Percentiles rank a stretch among this genome's conserved stretches.
phyloP scores from a whole-genome alignment of 2,113 vertebrate genomes.

The Dipodomys spectabilis region DNA sequence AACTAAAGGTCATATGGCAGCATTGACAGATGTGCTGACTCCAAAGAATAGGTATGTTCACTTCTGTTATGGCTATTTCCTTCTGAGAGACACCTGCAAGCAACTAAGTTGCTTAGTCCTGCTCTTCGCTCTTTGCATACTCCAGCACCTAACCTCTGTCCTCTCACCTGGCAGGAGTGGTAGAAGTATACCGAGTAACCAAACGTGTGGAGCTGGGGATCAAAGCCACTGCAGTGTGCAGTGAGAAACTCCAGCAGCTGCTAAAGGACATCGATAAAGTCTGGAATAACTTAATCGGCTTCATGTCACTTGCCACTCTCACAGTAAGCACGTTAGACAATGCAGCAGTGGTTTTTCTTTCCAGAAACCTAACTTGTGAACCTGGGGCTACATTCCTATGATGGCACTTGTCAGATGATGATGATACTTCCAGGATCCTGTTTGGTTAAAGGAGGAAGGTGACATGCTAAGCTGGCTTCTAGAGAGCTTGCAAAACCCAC shows the following conservation, averaged over 20 bases:
- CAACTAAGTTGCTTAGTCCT: background rate
- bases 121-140: background rate
- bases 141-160: background rate
- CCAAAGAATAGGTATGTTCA: background rate
- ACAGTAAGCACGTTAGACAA: slow-evolving; percentile 88
- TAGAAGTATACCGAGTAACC: slow-evolving; percentile 97
- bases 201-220: slow-evolving; percentile 97
- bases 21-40: background rate
- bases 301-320: slow-evolving; percentile 97
- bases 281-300: slow-evolving; percentile 98
- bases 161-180: slow-evolving; percentile 90
- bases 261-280: slow-evolving; percentile 97
- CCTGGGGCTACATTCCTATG: background rate
- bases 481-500: too few species aligned
- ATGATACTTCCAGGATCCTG: background rate
- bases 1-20: background rate
- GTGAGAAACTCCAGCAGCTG: slow-evolving; percentile 96
- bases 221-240: slow-evolving; percentile 97
- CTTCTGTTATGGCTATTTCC: background rate
- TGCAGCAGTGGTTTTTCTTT: background rate
- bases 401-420: background rate
- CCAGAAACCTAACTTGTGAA: background rate
- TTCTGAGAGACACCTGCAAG: background rate
- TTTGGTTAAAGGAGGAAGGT: background rate
- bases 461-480: background rate